Base-by-base conservation (phyloP, 2,113 vertebrate genomes). In the Riparia riparia region DNA sequence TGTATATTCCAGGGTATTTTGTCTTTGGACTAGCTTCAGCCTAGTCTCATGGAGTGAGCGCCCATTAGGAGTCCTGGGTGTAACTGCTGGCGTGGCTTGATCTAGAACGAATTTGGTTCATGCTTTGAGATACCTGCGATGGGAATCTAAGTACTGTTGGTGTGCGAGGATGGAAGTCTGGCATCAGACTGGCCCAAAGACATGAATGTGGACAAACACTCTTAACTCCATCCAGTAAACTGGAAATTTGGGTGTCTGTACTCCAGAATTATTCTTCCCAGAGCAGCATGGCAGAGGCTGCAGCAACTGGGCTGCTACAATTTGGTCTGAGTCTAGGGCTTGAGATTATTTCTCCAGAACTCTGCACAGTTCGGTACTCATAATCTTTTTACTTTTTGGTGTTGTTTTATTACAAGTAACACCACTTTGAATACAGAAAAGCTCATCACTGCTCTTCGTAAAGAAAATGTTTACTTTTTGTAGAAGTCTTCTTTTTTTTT, bases 121-220 rank as follows among this genome's bases (percentile, higher is more conserved):
- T 5, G 1, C 24, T 78, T 18, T 0, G 0, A 47, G 29, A 24
- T 42, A 56, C 9, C n/a, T 56, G 0, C 0, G 0, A 0, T 56
- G 9, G 25, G 49, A 72, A 71, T 15, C 2, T 0, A 41, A 42
- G 37, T 61, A 17, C 12, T 65, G 20, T 6, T 29, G 19, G 6
- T 32, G 20, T 57, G 29, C 50, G n/a, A 39, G 25, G 28, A 4
- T 41, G 39, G 31, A 42, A 65, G 17, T 29, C 21, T 82, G 51
- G 18, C 6, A 5, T 92, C 37, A 37, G 3, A 31, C 21, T 21
- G 18, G 5, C 44, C 28, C 56, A 66, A 39, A 28, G 58, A n/a
- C 0, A 1, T 4, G 1, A 31, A 49, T 54, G 14, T 1, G 1
- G 3, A 9, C 45, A n/a, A 42, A 34, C 5, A 29, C 6, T 19